phyloP scores from a whole-genome alignment of 1,140 invertebrate species.

The Papilio dardanus region DNA sequence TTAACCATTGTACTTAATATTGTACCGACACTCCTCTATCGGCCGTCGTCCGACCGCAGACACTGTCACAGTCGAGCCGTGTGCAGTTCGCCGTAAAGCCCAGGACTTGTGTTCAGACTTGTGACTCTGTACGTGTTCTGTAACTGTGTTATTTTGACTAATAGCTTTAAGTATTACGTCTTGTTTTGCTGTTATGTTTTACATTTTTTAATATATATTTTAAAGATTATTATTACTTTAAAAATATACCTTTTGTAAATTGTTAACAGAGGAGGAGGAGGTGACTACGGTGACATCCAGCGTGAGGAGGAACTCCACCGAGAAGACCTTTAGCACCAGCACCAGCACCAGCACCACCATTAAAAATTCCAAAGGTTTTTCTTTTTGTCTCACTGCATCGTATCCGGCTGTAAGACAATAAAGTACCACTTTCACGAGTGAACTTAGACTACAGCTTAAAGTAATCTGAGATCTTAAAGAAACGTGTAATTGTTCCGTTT shows the following conservation, averaged over 20 bases:
- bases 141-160: conserved; percentile 80
- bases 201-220: conserved; percentile 24
- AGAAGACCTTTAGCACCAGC: conserved; percentile 72
- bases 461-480: background rate
- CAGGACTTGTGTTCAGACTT: conserved; percentile 46
- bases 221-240: background rate
- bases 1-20: background rate
- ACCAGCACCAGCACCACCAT: conserved; percentile 58
- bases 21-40: background rate
- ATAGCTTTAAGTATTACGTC: conserved; percentile 74
- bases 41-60: background rate
- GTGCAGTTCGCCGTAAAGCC: background rate
- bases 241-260: conserved; percentile 36
- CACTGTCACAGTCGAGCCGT: background rate
- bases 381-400: conserved; percentile 3
- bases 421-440: background rate
- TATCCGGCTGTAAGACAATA: background rate
- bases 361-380: conserved; percentile 72
- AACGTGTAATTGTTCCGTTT: background rate
- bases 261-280: conserved; percentile 75
- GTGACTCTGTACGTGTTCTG: conserved; percentile 47
- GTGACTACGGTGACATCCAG: conserved; percentile 77
- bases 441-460: too few relatives aligned
- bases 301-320: conserved; percentile 75
- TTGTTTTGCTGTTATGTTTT: conserved; percentile 73